Conservation (phyloP, 2,113 vertebrate genomes). For the Tragelaphus scriptus region DNA sequence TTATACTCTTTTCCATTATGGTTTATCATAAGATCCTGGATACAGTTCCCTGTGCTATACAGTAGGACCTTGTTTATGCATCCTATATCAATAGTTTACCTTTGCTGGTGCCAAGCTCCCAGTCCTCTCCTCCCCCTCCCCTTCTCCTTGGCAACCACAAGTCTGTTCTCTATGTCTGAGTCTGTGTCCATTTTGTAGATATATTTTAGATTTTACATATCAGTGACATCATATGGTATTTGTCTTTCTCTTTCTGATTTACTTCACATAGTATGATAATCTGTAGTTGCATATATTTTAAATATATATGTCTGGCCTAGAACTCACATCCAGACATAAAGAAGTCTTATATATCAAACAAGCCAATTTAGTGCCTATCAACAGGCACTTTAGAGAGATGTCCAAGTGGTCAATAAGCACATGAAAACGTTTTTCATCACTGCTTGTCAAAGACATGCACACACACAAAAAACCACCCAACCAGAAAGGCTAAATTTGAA, state of each 20-base stretch:
- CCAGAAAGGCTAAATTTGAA: background rate
- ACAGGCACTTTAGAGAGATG: background rate
- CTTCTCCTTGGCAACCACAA: background rate
- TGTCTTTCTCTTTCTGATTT: background rate
- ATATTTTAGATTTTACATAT: background rate
- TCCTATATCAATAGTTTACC: background rate
- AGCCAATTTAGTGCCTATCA: background rate
- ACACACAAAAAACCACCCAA: too few species aligned
- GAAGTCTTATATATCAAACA: background rate
- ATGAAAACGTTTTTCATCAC: background rate
- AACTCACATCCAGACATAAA: background rate
- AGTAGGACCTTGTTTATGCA: background rate
- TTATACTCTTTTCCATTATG: background rate
- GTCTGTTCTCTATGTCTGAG: background rate
- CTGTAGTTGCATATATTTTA: background rate
- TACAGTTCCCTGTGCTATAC: background rate
- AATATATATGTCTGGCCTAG: background rate
- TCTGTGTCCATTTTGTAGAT: background rate
- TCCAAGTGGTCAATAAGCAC: background rate
- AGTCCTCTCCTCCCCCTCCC: background rate
- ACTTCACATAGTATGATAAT: background rate
- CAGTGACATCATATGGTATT: background rate
- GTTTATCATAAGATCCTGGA: background rate
- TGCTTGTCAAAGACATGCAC: background rate
- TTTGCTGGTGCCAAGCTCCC: background rate